Percentiles rank a stretch among this genome's conserved stretches.
Conservation (phyloP, 2,113 vertebrate species). For the Colinus virginianus region DNA sequence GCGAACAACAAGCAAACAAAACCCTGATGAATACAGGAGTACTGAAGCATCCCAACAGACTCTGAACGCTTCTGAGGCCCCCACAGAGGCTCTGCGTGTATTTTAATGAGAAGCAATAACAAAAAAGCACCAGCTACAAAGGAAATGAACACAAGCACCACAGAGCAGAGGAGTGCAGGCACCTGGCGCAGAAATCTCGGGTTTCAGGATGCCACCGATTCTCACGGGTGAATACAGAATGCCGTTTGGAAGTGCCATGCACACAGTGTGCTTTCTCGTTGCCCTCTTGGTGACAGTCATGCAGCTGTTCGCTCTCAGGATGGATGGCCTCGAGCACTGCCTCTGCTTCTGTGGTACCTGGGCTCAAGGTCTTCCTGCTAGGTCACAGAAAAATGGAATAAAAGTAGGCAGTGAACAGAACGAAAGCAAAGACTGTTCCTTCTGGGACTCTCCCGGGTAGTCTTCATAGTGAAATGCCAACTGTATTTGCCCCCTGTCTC, state of each 20-base stretch:
- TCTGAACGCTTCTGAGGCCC: neutral
- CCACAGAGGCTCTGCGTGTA: accelerated
- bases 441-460: neutral
- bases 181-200: neutral
- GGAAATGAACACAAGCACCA: accelerated
- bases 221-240: neutral
- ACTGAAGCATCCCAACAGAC: accelerated
- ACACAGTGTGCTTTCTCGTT: neutral
- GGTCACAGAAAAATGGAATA: neutral
- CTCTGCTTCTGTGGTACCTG: neutral
- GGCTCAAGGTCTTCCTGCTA: neutral
- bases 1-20: neutral
- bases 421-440: neutral
- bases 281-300: neutral
- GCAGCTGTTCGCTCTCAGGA: accelerated
- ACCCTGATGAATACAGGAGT: accelerated
- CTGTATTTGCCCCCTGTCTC: neutral
- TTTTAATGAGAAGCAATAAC: neutral
- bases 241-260: neutral
- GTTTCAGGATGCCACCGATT: neutral
- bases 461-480: neutral
- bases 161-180: neutral
- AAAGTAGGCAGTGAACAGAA: neutral
- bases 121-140: neutral
- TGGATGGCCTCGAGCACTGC: neutral